Conservation (phyloP, 2,888 invertebrate genomes). For the Pristionchus maxplancki region DNA sequence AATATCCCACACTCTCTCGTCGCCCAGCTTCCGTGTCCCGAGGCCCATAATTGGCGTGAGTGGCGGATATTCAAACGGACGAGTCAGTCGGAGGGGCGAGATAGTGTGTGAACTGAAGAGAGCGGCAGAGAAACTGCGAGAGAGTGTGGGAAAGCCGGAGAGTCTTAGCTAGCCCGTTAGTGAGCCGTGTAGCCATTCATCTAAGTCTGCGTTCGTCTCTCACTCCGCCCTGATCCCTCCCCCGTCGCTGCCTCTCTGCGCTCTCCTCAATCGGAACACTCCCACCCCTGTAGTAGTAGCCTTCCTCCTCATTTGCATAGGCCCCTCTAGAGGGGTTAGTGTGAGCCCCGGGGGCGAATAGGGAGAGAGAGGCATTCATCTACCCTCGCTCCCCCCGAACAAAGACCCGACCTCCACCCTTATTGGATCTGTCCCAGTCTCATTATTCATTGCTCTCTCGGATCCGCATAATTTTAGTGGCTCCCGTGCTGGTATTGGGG, state of each 20-base stretch:
- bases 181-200: conserved; percentile 31
- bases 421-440: no score
- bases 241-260: background rate
- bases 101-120: background rate
- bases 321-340: conserved; percentile 25
- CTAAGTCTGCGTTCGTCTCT: conserved; percentile 32
- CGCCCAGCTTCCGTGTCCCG: background rate
- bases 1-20: background rate
- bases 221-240: background rate
- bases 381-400: background rate
- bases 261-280: conserved; percentile 28
- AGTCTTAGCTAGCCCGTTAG: conserved; percentile 24
- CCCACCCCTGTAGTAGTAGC: background rate
- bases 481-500: background rate
- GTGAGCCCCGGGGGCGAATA: background rate
- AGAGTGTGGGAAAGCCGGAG: conserved; percentile 17
- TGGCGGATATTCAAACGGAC: conserved; percentile 21
- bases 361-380: conserved; percentile 16
- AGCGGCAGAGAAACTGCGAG: background rate
- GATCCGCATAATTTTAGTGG: conserved; percentile 24
- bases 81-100: conserved; percentile 9
- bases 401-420: background rate
- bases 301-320: conserved; percentile 41
- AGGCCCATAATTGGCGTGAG: conserved; percentile 6
- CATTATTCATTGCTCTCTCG: no score